phyloP scores from a whole-genome alignment of 2,797 vertebrate genomes.

The Ptychobarbus kaznakovi region DNA sequence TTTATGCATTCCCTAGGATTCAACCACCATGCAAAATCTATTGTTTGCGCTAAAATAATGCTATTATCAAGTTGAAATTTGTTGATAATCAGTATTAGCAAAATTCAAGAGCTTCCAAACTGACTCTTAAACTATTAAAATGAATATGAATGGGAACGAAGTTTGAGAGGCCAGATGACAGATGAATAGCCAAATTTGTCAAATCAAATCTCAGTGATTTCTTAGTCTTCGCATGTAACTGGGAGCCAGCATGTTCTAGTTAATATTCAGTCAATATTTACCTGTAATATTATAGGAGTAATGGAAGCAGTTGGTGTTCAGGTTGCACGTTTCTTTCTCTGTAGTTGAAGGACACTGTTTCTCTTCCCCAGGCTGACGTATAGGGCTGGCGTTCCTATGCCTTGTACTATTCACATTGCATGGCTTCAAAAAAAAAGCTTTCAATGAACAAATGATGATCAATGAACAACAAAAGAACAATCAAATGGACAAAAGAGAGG shows the following conservation, averaged over 20 bases:
- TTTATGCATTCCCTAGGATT: not conserved
- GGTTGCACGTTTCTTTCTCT: conserved; percentile 83
- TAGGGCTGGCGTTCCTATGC: conserved; percentile 79
- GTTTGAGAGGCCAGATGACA: not conserved
- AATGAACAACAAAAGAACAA: conserved; percentile 24
- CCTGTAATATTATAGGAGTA: conserved; percentile 95
- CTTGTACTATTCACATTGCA: conserved; percentile 84
- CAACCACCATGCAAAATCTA: not conserved
- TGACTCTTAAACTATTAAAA: not conserved
- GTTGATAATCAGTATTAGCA: not conserved
- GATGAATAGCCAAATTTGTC: not conserved
- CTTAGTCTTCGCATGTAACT: not conserved
- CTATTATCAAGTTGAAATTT: not conserved
- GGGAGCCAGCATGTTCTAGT: not conserved
- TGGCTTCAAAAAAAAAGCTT: conserved; percentile 74
- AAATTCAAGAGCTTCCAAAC: not conserved
- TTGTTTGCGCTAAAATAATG: not conserved
- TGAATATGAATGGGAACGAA: not conserved
- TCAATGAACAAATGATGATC: conserved; percentile 8
- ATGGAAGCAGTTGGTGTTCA: conserved; percentile 96
- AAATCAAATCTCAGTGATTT: not conserved
- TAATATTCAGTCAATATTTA: conserved; percentile 64
- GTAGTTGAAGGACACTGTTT: conserved; percentile 83
- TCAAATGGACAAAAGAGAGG: not conserved
- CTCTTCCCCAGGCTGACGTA: conserved; percentile 84